Evolutionary conservation across 2,888 invertebrate species (phyloP), one percentile per base, ranked within the genome.

Genomic region (Balanococcus diminutus): DNA sequence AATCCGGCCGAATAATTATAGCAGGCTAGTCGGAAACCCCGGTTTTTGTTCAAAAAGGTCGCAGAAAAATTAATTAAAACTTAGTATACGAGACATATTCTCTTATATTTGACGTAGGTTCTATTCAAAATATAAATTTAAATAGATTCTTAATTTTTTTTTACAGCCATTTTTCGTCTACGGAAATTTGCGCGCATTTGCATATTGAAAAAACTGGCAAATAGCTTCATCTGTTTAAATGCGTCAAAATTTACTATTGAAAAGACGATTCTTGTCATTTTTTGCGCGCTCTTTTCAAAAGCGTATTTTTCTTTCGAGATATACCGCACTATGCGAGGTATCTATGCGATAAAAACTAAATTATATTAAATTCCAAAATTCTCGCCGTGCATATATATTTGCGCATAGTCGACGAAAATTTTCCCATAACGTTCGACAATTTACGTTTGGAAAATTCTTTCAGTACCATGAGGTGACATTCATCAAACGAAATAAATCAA

Each of bases 11-110:
- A 67, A 67, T 67, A 67, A 67, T 67, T 67, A 67, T 28, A 11
- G 28, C 61, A 67, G 61, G 14, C 25, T 11, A 67, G 61, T 67
- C 22, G 25, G 14, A 25, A 67, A 67, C 2, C 11, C 28, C 11
- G 28, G 61, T 67, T 67, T 28, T 51, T 51, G 19, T 19, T 2
- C 9, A 2, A 67, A 67, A 67, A 67, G 8, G 28, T 22, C 61
- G 14, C 25, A 67, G 61, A 67, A 75, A 75, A 75, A 75, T 75
- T 75, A 75, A 75, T 75, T 75, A 75, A 75, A 75, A 75, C 75
- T 75, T 75, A 28, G 75, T 75, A 75, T 36, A 75, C 75, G 32
- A 75, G 75, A 75, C 75, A 75, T 75, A 75, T 75, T 67, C 75
- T 32, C 75, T 75, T 19, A 32, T 75, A 32, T 36, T 32, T 32